Conservation (phyloP, 1,140 invertebrate genomes). For the Pomacea maculata region DNA sequence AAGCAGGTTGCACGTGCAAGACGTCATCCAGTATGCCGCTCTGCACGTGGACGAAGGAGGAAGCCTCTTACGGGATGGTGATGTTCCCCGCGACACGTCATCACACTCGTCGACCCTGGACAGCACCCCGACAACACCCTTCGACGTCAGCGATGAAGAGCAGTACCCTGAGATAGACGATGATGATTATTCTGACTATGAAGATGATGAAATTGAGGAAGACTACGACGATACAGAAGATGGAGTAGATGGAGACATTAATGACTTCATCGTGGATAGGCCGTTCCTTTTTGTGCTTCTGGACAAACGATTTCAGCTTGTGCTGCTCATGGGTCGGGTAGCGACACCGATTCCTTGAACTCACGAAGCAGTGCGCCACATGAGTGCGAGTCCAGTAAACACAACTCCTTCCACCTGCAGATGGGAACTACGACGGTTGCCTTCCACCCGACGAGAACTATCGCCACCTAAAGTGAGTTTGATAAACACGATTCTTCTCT, state of each 20-base stretch:
- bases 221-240: background rate
- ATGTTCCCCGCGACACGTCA: too few relatives aligned
- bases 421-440: too few relatives aligned
- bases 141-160: background rate
- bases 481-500: too few relatives aligned
- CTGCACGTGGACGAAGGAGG: conserved; percentile 12
- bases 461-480: too few relatives aligned
- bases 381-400: too few relatives aligned
- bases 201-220: background rate
- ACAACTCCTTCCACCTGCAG: too few relatives aligned
- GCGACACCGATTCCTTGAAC: conserved; percentile 8
- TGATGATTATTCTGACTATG: conserved; percentile 4
- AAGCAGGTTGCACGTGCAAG: conserved; percentile 3
- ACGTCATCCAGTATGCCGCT: conserved; percentile 10
- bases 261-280: conserved; percentile 9
- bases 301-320: conserved; percentile 13
- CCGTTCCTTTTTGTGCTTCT: conserved; percentile 5
- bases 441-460: too few relatives aligned
- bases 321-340: conserved; percentile 12
- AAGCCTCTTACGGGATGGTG: too few relatives aligned
- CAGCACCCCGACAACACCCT: too few relatives aligned
- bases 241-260: background rate
- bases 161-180: background rate
- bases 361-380: too few relatives aligned
- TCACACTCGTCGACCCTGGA: too few relatives aligned